These are phyloP conservation scores for Prorops nasuta DNA, from an alignment of 1,140 invertebrate genomes.

Conservation along the genomic window DNA sequence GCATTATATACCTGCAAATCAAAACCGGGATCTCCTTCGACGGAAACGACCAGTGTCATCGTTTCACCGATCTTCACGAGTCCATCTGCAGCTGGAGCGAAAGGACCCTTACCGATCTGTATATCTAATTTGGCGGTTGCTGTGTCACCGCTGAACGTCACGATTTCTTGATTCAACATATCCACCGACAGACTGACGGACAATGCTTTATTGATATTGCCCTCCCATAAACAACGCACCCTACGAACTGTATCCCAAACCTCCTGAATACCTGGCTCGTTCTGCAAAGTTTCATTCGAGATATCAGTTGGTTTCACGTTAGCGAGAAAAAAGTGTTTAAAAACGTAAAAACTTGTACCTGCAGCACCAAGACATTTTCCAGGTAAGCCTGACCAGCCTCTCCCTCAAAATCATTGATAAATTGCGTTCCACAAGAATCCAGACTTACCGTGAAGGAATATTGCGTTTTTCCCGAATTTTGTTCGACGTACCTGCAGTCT, in stretches of 20 bases:
- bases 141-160: constrained; percentile 81
- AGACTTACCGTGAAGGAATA: constrained; percentile 75
- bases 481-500: constrained; percentile 71
- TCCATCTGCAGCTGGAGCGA: constrained; percentile 72
- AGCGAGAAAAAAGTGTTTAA: too few species aligned
- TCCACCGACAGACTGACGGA: constrained; percentile 74
- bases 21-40: constrained; percentile 77
- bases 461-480: constrained; percentile 67
- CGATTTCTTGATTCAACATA: constrained; percentile 76
- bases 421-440: constrained; percentile 79
- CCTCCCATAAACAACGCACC: constrained; percentile 81
- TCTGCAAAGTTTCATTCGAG: constrained; percentile 46
- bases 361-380: constrained; percentile 77
- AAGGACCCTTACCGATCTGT: constrained; percentile 75
- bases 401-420: constrained; percentile 74
- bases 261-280: constrained; percentile 78
- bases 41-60: constrained; percentile 79
- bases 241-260: constrained; percentile 78
- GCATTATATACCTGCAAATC: constrained; percentile 63
- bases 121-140: constrained; percentile 78
- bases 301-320: not conserved
- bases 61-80: constrained; percentile 80
- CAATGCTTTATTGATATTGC: constrained; percentile 72
- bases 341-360: too few species aligned
- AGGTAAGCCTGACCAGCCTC: constrained; percentile 73